These are phyloP conservation scores for Alcis repandata DNA, from an alignment of 2,888 invertebrate genomes.

Conservation along the genomic window DNA sequence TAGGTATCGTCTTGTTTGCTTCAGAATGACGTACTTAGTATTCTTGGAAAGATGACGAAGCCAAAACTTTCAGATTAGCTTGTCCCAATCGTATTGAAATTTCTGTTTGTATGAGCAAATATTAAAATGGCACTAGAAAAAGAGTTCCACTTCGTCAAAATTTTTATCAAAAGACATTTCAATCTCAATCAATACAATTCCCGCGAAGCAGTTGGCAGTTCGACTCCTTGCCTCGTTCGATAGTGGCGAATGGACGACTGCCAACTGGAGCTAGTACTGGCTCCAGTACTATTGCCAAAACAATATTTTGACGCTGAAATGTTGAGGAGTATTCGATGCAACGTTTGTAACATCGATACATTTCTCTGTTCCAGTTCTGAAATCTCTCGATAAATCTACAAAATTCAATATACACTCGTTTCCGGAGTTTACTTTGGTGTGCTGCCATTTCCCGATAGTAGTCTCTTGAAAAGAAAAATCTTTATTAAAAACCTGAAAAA, in stretches of 20 bases:
- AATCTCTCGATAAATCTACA: conserved; percentile 21
- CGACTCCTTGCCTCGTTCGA: conserved; percentile 54
- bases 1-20: not conserved
- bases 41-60: not conserved
- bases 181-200: conserved; percentile 44
- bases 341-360: conserved; percentile 35
- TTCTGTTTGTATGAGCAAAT: not conserved
- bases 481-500: not conserved
- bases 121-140: not conserved
- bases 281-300: conserved; percentile 49
- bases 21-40: not conserved
- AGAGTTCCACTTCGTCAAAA: conserved; percentile 2
- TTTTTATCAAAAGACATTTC: conserved; percentile 20
- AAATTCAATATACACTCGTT: conserved; percentile 15
- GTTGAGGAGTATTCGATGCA: conserved; percentile 40
- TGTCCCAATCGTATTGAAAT: not conserved
- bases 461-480: not conserved
- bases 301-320: conserved; percentile 64
- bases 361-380: conserved; percentile 27
- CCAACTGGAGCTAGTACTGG: conserved; percentile 55
- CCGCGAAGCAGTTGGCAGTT: conserved; percentile 40
- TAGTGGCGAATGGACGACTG: conserved; percentile 72
- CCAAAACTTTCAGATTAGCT: not conserved
- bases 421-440: conserved; percentile 16
- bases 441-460: conserved; percentile 1